phyloP scores from a whole-genome alignment of 2,113 vertebrate species.

The Misgurnus anguillicaudatus region DNA sequence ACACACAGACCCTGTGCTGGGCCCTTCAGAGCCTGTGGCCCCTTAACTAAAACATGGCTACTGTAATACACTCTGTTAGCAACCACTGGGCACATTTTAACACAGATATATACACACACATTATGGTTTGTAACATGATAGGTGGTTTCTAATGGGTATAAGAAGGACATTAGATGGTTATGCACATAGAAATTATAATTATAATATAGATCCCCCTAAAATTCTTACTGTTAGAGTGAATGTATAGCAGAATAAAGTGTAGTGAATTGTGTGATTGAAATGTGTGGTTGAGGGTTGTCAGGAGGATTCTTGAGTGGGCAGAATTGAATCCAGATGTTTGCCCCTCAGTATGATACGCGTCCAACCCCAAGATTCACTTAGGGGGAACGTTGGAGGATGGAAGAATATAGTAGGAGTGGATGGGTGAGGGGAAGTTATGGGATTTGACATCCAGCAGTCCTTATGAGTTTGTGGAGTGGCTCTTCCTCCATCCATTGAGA shows the following conservation, averaged over 20 bases:
- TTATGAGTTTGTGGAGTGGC: slow-evolving; percentile 13
- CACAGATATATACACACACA: neutral
- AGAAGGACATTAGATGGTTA: too few relatives aligned
- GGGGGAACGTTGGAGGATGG: neutral
- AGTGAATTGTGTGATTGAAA: slow-evolving; percentile 10
- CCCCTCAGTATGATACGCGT: slow-evolving; percentile 47
- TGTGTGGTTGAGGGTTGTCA: slow-evolving; percentile 36
- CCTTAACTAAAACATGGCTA: slow-evolving; percentile 31
- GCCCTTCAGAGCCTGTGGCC: slow-evolving; percentile 50
- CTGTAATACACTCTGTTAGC: slow-evolving; percentile 40
- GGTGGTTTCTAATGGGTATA: too few relatives aligned
- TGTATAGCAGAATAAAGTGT: neutral
- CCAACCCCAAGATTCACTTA: neutral
- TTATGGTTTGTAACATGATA: neutral
- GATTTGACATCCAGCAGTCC: slow-evolving; percentile 39
- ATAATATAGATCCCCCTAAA: neutral
- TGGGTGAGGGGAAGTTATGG: slow-evolving; percentile 1
- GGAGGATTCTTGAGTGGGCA: slow-evolving; percentile 45
- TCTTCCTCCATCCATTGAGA: neutral
- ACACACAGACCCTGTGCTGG: slow-evolving; percentile 52
- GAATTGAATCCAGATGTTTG: slow-evolving; percentile 64
- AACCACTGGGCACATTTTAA: neutral
- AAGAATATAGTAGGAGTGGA: neutral
- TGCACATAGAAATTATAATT: neutral
- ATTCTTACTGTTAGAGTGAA: neutral